phyloP scores from a whole-genome alignment of 2,113 vertebrate genomes.

The Rutilus rutilus region DNA sequence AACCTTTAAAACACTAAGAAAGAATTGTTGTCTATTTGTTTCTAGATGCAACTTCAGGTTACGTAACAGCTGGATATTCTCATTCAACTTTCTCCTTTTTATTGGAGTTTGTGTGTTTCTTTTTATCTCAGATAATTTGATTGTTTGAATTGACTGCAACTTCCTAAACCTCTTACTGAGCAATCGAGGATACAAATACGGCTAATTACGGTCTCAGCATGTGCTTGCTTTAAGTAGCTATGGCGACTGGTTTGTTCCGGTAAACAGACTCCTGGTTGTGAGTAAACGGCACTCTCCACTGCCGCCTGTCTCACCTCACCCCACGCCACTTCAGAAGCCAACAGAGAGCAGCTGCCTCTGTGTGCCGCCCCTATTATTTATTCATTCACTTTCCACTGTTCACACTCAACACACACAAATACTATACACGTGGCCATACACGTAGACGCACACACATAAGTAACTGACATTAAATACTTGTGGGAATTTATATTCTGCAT shows the following conservation, averaged over 20 bases:
- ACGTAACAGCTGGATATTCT: slow-evolving; percentile 29
- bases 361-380: slow-evolving; percentile 64
- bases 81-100: slow-evolving; percentile 2
- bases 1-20: slow-evolving; percentile 9
- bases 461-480: not conserved
- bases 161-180: slow-evolving; percentile 41
- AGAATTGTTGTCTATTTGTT: not conserved
- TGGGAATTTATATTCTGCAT: not conserved
- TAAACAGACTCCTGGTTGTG: slow-evolving; percentile 48
- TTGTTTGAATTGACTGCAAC: slow-evolving; percentile 28
- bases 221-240: slow-evolving; percentile 32
- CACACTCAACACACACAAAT: slow-evolving; percentile 53
- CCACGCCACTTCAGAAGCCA: slow-evolving; percentile 52
- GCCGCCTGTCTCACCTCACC: slow-evolving; percentile 47
- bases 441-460: slow-evolving; percentile 44
- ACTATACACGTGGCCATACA: slow-evolving; percentile 35
- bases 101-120: not conserved
- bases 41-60: slow-evolving; percentile 20
- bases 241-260: slow-evolving; percentile 39
- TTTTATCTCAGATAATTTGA: slow-evolving; percentile 27
- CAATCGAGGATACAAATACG: not conserved
- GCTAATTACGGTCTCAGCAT: slow-evolving; percentile 44
- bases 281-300: slow-evolving; percentile 46
- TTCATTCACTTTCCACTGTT: slow-evolving; percentile 70
- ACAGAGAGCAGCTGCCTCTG: slow-evolving; percentile 53